phyloP scores from a whole-genome alignment of 2,797 vertebrate species.

The Catamblyrhynchus diadema region DNA sequence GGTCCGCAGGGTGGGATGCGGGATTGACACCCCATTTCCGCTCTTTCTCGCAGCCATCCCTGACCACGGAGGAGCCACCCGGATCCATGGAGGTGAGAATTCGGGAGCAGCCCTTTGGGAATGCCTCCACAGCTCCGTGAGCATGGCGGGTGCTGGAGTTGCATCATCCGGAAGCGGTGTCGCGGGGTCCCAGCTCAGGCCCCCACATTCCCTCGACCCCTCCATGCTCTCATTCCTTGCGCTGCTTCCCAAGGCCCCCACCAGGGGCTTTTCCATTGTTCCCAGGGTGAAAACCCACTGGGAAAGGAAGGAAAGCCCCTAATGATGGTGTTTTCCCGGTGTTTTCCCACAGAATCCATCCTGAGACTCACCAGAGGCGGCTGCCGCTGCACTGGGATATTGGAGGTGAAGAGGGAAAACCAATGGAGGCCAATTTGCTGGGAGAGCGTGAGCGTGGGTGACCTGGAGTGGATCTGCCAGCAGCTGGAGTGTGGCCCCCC shows the following conservation, averaged over 20 bases:
- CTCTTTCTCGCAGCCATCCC: neutral
- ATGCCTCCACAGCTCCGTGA: neutral
- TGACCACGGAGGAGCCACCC: accelerated
- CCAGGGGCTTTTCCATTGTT: neutral
- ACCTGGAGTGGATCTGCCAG: neutral
- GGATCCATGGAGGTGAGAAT: neutral
- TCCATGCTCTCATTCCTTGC: accelerated
- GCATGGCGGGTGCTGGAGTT: neutral
- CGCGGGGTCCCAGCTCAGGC: accelerated
- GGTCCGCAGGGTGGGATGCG: accelerated
- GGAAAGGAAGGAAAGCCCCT: neutral
- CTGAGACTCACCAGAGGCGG: neutral
- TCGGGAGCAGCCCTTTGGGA: neutral
- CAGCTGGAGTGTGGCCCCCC: neutral
- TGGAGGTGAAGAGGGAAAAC: neutral
- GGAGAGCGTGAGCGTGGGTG: accelerated
- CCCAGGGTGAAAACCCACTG: accelerated
- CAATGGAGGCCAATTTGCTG: neutral
- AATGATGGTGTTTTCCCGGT: accelerated
- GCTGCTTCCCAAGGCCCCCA: neutral
- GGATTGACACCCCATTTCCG: accelerated
- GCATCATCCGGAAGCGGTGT: neutral
- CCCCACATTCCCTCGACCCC: neutral
- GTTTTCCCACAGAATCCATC: neutral
- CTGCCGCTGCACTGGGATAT: conserved; percentile 47